A percentile compares a stretch with the other conserved stretches of the same genome.
These are phyloP conservation scores for Fragum fragum DNA, from an alignment of 2,888 invertebrate genomes.

Conservation along the genomic window DNA sequence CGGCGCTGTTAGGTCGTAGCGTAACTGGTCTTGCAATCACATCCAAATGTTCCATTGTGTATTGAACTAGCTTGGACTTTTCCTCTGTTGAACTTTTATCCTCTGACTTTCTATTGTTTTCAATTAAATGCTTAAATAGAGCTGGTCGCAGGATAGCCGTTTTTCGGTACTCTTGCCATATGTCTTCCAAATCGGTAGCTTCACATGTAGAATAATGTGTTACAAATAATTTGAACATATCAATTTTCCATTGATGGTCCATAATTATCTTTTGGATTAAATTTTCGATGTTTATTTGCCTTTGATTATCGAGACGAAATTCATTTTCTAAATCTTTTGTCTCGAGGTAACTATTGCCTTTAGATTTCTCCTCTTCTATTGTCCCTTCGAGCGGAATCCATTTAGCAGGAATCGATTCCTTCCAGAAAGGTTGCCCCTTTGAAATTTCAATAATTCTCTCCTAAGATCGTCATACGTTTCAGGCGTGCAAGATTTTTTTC, in stretches of 20 bases:
- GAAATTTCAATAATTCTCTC: slow-evolving; percentile 36
- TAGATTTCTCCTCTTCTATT: slow-evolving; percentile 32
- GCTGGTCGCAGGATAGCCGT: slow-evolving; percentile 10
- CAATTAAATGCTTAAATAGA: slow-evolving; percentile 8
- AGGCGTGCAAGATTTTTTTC: neutral
- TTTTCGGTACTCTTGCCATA: slow-evolving; percentile 2
- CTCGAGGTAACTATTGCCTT: slow-evolving; percentile 38
- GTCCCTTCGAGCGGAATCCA: slow-evolving; percentile 56
- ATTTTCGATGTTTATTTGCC: slow-evolving; percentile 31
- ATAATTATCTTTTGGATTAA: slow-evolving; percentile 43
- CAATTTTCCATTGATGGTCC: slow-evolving; percentile 58
- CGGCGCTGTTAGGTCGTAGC: neutral
- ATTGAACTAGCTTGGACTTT: neutral
- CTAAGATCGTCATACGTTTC: slow-evolving; percentile 20
- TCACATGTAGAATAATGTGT: slow-evolving; percentile 12
- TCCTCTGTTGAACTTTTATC: neutral
- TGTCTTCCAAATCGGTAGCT: neutral
- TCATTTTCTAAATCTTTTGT: slow-evolving; percentile 23
- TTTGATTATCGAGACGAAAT: neutral
- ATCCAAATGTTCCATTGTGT: slow-evolving; percentile 22
- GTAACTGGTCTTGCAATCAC: slow-evolving; percentile 20
- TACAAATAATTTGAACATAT: slow-evolving; percentile 58
- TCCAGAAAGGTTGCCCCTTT: slow-evolving; percentile 43
- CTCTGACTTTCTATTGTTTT: neutral
- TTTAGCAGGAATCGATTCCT: slow-evolving; percentile 47